Percentiles rank a stretch among this genome's conserved stretches.
These are phyloP conservation scores for Pagetopsis macropterus DNA, from an alignment of 2,797 vertebrate genomes.

Conservation along the genomic window DNA sequence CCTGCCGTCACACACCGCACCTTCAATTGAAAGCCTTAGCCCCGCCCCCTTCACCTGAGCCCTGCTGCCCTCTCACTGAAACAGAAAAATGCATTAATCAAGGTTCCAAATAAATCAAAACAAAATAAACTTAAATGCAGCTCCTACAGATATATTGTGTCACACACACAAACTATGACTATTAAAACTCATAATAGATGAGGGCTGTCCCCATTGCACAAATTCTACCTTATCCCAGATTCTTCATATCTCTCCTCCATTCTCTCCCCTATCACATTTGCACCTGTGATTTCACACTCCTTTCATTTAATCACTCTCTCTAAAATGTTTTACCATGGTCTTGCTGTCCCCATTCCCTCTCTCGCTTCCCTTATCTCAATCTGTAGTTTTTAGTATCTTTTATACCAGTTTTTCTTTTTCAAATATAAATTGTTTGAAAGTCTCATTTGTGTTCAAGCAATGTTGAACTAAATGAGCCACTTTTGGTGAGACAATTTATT, in stretches of 20 bases:
- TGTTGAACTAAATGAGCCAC: background rate
- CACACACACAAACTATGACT: slow-evolving; percentile 30
- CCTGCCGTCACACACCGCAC: no score
- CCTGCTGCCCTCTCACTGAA: no score
- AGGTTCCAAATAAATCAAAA: no score
- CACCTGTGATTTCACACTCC: slow-evolving; percentile 10
- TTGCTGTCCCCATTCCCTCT: background rate
- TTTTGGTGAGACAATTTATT: background rate
- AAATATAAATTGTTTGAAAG: background rate
- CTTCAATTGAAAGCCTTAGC: no score
- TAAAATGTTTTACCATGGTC: slow-evolving; percentile 16
- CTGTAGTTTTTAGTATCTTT: background rate
- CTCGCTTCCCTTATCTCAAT: background rate
- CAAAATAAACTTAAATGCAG: no score
- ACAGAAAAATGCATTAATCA: no score
- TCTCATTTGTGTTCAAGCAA: background rate
- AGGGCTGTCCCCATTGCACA: slow-evolving; percentile 29
- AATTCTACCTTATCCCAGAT: background rate
- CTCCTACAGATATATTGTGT: slow-evolving; percentile 27
- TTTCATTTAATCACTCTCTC: slow-evolving; percentile 13
- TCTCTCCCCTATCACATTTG: slow-evolving; percentile 29
- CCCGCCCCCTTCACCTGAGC: no score
- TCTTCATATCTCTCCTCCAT: background rate
- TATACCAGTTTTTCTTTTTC: background rate
- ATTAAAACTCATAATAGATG: slow-evolving; percentile 49